Base-by-base conservation (phyloP, 2,888 invertebrate genomes). In the Alloplasta piceator region DNA sequence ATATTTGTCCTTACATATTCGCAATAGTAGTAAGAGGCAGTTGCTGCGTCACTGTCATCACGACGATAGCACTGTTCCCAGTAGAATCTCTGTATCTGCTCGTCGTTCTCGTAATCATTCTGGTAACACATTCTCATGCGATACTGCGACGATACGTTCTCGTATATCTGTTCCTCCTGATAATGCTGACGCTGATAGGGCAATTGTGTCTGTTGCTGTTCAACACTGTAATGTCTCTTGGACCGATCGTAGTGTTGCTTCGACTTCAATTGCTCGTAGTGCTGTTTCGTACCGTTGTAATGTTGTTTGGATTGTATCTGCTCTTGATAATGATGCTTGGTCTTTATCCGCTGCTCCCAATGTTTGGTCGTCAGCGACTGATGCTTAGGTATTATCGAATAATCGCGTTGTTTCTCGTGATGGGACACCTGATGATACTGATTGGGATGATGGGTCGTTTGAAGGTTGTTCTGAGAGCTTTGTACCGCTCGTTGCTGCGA, bases 91-190 rank as follows among this genome's bases (percentile, higher is more conserved):
- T 92, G 92, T 72, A 92, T 92, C 83, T 92, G 91, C 82, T 92
- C 92, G 85, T 92, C 92, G 83, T 92, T 92, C 80, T 92, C 92
- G 82, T 92, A 92, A 82, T 92, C 92, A 80, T 92, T 92, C 73
- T 92, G 92, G 72, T 92, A 92, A 83, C 92, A 92, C 92, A 92
- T 91, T 78, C 89, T 90, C 92, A 92, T 92, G 6, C 89, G 91
- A 82, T 92, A 92, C 78, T 90, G 91, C 1, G 92, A 91, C 16
- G 91, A 90, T n/a, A 89, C 87, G 79, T 92, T 91, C 78, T 92
- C 92, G 82, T 92, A 92, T 41, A 92, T 91, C 12, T 92, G 91
- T 70, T 91, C 91, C 80, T 90, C 87, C 71, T 86, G 85, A 6
- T 87, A 85, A 6, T 83, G 82, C 12, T 82, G 83, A 5, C 60